Conservation (phyloP, 1,140 invertebrate species). For the Ooceraea biroi region DNA sequence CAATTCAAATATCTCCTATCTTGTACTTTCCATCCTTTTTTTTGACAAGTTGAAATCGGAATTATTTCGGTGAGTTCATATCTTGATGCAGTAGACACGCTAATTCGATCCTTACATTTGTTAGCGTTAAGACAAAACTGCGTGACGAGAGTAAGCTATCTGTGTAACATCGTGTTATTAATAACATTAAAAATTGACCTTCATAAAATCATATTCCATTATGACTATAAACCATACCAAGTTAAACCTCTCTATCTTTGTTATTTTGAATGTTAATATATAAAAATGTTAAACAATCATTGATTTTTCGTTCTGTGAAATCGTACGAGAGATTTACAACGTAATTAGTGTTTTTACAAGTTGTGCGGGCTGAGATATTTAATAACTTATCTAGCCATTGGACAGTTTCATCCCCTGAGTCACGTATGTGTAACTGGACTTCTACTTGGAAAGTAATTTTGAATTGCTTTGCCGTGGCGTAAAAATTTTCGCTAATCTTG, state of each 20-base stretch:
- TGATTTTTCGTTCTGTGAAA: constrained; percentile 13
- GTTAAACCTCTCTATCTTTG: too few relatives aligned
- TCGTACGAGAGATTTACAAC: constrained; percentile 12
- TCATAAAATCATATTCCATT: too few relatives aligned
- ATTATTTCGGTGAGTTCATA: neutral
- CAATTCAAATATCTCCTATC: neutral
- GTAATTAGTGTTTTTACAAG: constrained; percentile 75
- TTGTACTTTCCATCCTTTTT: neutral
- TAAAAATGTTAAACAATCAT: neutral
- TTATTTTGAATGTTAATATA: neutral
- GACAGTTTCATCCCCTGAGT: constrained; percentile 58
- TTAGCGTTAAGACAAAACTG: too few relatives aligned
- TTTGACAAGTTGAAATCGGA: neutral
- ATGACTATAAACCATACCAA: too few relatives aligned
- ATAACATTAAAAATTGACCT: neutral
- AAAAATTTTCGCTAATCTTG: constrained; percentile 50
- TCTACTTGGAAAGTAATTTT: constrained; percentile 68
- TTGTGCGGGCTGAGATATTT: constrained; percentile 54
- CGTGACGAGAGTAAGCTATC: too few relatives aligned
- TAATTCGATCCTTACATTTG: too few relatives aligned
- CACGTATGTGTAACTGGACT: constrained; percentile 7
- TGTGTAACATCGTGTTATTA: neutral
- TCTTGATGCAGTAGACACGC: neutral
- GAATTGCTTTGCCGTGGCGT: constrained; percentile 66
- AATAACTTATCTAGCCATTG: constrained; percentile 37